These are phyloP conservation scores for Nannoperca australis DNA, from an alignment of 2,797 vertebrate species.

Conservation along the genomic window DNA sequence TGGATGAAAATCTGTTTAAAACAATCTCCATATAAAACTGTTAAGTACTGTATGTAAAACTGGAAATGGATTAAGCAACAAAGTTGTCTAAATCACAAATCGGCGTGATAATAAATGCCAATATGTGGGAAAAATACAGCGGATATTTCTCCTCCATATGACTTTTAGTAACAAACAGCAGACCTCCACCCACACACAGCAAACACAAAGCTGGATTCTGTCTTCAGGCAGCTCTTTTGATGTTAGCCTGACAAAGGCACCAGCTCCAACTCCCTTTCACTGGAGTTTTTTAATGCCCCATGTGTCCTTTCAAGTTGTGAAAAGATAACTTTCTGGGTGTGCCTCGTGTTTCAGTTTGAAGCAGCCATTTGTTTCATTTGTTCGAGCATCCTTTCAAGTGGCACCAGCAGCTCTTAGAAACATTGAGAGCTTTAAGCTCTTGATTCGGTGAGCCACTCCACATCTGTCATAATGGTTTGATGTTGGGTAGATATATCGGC, in stretches of 20 bases:
- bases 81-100: neutral
- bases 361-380: conserved; percentile 72
- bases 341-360: conserved; percentile 71
- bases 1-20: neutral
- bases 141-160: conserved; percentile 41
- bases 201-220: conserved; percentile 79
- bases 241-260: conserved; percentile 80
- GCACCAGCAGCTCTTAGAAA: conserved; percentile 41
- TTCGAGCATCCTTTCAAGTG: conserved; percentile 71
- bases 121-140: conserved; percentile 6
- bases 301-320: conserved; percentile 76
- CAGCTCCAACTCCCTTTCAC: conserved; percentile 75
- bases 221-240: conserved; percentile 79
- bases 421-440: conserved; percentile 50
- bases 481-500: conserved; percentile 23
- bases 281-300: conserved; percentile 67
- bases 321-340: conserved; percentile 82
- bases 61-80: neutral
- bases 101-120: neutral
- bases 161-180: conserved; percentile 65
- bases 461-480: conserved; percentile 44
- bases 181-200: conserved; percentile 69
- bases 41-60: neutral
- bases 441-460: conserved; percentile 43
- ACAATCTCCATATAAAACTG: neutral